A percentile compares a stretch with the other conserved stretches of the same genome.
Evolutionary conservation across 1,140 invertebrate genomes (phyloP).

Genomic region (Zelostemma sp.): DNA sequence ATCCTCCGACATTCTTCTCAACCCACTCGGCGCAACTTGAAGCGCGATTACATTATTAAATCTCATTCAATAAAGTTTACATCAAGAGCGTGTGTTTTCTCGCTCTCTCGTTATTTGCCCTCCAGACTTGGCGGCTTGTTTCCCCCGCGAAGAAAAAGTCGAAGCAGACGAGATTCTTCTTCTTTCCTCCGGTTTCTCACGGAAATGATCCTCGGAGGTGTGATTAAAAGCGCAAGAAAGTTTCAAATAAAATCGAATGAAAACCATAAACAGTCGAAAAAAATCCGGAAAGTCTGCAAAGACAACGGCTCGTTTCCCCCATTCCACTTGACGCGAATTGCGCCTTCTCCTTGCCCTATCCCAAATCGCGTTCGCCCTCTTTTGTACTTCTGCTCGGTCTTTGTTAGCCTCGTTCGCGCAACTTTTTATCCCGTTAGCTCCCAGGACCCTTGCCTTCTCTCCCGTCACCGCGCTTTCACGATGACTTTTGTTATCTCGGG

Average conservation of each 20-base stretch:
- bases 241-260: slow-evolving; percentile 4
- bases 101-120: no score
- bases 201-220: slow-evolving; percentile 6
- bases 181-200: not conserved
- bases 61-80: no score
- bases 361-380: not conserved
- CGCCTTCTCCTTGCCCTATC: not conserved
- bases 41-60: no score
- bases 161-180: not conserved
- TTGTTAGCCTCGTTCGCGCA: slow-evolving; percentile 11
- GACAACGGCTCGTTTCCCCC: slow-evolving; percentile 28
- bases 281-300: slow-evolving; percentile 1
- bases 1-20: no score
- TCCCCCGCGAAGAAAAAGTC: no score
- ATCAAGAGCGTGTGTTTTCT: no score
- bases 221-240: slow-evolving; percentile 5
- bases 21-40: no score
- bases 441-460: not conserved
- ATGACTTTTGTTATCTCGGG: slow-evolving; percentile 2
- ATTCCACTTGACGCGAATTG: slow-evolving; percentile 13
- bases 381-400: slow-evolving; percentile 5
- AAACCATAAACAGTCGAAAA: not conserved
- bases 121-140: no score
- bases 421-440: slow-evolving; percentile 13
- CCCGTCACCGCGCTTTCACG: not conserved